These are phyloP conservation scores for Phenganax subtilis DNA, from an alignment of 92 coral and sea anemone genomes.

Conservation along the genomic window DNA sequence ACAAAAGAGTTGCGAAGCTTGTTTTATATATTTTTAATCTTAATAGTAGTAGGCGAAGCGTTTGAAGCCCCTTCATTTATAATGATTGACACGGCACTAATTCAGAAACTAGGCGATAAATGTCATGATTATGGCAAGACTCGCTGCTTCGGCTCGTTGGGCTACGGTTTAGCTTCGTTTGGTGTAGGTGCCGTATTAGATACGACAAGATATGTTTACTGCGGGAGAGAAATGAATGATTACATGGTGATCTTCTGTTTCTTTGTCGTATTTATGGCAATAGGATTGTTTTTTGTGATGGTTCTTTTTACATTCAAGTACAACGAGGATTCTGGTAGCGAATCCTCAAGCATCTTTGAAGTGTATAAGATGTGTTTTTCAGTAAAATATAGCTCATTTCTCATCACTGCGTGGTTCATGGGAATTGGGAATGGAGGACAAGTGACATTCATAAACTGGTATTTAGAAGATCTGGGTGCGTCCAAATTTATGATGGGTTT, in stretches of 20 bases:
- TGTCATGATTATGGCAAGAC: constrained; percentile 89
- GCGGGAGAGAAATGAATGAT: constrained; percentile 76
- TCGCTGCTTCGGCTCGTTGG: constrained; percentile 81
- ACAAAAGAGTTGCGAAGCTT: constrained; percentile 58
- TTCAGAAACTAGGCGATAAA: constrained; percentile 78
- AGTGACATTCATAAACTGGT: constrained; percentile 88
- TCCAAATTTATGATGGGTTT: constrained; percentile 80
- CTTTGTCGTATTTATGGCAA: constrained; percentile 69
- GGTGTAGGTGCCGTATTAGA: constrained; percentile 87
- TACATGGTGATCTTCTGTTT: constrained; percentile 76
- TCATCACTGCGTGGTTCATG: constrained; percentile 71
- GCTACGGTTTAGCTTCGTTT: constrained; percentile 84
- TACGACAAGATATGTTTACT: constrained; percentile 67
- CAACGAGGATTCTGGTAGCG: constrained; percentile 44
- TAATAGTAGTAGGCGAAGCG: constrained; percentile 78
- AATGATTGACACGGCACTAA: constrained; percentile 80
- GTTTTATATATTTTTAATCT: constrained; percentile 60
- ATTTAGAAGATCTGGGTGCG: constrained; percentile 89
- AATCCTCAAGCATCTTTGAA: constrained; percentile 41
- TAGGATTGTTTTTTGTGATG: constrained; percentile 65
- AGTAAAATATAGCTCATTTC: constrained; percentile 68
- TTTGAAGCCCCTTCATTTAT: constrained; percentile 94
- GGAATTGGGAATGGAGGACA: constrained; percentile 83
- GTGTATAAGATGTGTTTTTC: constrained; percentile 61
- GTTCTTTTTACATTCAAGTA: constrained; percentile 71